Evolutionary conservation across 2,113 vertebrate genomes (phyloP).

Genomic region (Carassius auratus): DNA sequence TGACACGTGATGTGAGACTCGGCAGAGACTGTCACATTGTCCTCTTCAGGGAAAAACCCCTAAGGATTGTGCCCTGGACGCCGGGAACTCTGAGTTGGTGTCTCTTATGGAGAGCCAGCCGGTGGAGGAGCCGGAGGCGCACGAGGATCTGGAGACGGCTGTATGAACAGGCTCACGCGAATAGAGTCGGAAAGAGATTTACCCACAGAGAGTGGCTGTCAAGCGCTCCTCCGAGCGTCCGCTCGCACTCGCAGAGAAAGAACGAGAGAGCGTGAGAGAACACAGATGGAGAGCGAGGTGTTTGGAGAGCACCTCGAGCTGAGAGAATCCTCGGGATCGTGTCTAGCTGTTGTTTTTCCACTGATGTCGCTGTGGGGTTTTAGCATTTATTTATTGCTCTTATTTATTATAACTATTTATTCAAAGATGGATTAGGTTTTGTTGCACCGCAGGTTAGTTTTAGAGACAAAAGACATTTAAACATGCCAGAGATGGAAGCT

Average conservation of each 20-base stretch:
- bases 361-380: conserved; percentile 43
- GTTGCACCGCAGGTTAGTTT: background rate
- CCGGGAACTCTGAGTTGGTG: conserved; percentile 86
- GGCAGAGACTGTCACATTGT: background rate
- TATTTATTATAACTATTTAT: conserved; percentile 75
- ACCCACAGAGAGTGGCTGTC: conserved; percentile 21
- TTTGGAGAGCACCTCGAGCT: background rate
- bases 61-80: conserved; percentile 85
- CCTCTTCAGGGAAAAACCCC: conserved; percentile 86
- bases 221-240: conserved; percentile 32
- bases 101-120: conserved; percentile 83
- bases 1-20: background rate
- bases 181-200: conserved; percentile 1
- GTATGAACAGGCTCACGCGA: conserved; percentile 77
- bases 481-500: background rate
- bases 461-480: background rate
- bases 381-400: conserved; percentile 77
- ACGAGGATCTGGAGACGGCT: conserved; percentile 95
- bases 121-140: conserved; percentile 75
- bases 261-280: conserved; percentile 27
- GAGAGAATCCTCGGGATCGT: conserved; percentile 11
- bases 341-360: conserved; percentile 41
- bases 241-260: conserved; percentile 33
- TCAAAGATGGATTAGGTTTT: conserved; percentile 57
- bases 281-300: conserved; percentile 43